Conservation (phyloP, 2,113 vertebrate species). For the Corythornis cristatus region DNA sequence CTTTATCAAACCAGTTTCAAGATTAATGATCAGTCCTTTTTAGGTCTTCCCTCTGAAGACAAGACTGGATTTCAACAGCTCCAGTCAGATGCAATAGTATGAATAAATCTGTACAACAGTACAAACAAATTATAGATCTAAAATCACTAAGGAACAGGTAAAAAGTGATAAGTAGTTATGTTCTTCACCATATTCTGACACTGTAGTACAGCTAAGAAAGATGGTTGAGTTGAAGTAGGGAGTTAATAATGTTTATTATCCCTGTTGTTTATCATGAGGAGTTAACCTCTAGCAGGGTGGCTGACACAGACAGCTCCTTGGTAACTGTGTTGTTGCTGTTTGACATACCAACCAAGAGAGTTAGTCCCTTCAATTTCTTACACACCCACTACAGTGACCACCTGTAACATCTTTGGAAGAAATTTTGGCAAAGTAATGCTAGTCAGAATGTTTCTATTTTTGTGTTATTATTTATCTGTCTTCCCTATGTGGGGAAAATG, state of each 20-base stretch:
- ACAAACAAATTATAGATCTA: background rate
- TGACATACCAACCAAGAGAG: background rate
- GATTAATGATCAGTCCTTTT: background rate
- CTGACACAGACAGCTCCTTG: background rate
- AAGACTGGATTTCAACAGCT: background rate
- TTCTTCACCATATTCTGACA: background rate
- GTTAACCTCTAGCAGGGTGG: background rate
- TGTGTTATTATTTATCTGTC: background rate
- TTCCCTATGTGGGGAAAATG: background rate
- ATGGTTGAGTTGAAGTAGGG: background rate
- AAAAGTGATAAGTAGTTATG: background rate
- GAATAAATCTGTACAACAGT: background rate
- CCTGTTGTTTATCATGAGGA: background rate
- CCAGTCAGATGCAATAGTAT: background rate
- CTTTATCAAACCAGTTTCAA: background rate
- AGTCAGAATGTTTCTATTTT: background rate
- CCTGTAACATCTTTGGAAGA: background rate
- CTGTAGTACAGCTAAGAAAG: background rate
- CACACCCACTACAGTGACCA: background rate
- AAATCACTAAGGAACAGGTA: background rate
- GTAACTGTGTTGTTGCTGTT: background rate
- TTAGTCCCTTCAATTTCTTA: constrained; percentile 9
- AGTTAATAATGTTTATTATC: constrained; percentile 20
- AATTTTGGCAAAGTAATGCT: background rate
- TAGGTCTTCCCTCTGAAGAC: background rate